Evolutionary conservation across 2,888 invertebrate genomes (phyloP).

Genomic region (Graphium colonna): DNA sequence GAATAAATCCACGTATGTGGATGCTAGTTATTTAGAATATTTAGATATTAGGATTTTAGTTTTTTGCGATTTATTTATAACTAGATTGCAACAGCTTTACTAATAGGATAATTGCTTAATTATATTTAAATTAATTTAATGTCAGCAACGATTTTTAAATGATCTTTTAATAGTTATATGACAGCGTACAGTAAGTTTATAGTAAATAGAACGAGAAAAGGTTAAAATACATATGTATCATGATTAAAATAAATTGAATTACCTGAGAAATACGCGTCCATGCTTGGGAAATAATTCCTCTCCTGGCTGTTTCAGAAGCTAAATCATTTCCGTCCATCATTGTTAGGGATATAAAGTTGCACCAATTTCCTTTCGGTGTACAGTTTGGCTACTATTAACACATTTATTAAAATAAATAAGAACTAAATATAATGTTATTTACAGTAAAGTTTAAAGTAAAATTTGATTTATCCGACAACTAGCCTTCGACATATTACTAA

Average conservation of each 20-base stretch:
- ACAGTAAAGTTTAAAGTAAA: constrained; percentile 24
- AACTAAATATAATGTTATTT: constrained; percentile 14
- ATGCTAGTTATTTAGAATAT: no score
- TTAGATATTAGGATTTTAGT: no score
- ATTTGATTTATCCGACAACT: constrained; percentile 26
- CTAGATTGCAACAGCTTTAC: no score
- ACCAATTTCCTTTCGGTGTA: constrained; percentile 30
- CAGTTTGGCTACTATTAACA: constrained; percentile 33
- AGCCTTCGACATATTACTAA: constrained; percentile 26
- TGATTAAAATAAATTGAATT: constrained; percentile 27
- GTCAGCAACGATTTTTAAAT: not conserved
- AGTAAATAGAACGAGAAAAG: not conserved
- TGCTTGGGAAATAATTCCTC: constrained; percentile 83
- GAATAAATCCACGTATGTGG: no score
- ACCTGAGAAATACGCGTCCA: constrained; percentile 86
- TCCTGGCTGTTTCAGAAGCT: constrained; percentile 77
- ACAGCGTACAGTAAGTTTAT: no score
- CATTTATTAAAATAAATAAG: constrained; percentile 18
- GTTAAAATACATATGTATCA: not conserved
- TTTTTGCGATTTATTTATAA: no score
- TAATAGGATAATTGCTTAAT: constrained; percentile 2
- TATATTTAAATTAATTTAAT: no score
- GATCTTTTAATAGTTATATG: not conserved
- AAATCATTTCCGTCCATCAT: constrained; percentile 88
- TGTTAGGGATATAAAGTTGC: constrained; percentile 35